Base-by-base conservation (phyloP, 2,888 invertebrate genomes). In the Leucozona laternaria region DNA sequence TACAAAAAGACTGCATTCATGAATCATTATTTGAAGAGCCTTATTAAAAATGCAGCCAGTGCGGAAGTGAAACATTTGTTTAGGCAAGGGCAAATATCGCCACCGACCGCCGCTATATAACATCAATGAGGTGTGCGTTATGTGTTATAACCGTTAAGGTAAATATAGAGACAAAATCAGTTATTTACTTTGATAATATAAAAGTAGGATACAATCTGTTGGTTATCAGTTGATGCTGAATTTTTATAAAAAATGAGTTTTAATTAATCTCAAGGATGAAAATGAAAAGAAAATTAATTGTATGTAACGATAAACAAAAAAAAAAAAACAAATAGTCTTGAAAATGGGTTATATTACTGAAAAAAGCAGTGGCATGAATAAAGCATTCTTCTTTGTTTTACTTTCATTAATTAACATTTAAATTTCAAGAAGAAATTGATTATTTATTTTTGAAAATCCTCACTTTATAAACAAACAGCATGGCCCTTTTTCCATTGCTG, bases 21-120 rank as follows among this genome's bases (percentile, higher is more conserved):
- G 75, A 80, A 72, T 79, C 72, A 60, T 48, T 22, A n/a, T 43
- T 58, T 66, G 20, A 50, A 73, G 37, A 73, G 34, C 40, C 40
- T 77, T 40, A 48, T 48, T 48, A n/a, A 48, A 20, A 31, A 48
- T 45, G 66, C 15, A n/a, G 45, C 34, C 48, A 17, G 31, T 48
- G 58, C 25, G 31, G 60, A 70, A 50, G 34, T 25, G 25, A 22
- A 28, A 50, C 31, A 73, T 73, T 72, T 60, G n/a, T 13, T 40
- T 25, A 40, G 15, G 15, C 53, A 57, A 50, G 15, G 37, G 22
- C 15, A 40, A 22, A 34, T 17, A 5, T 2, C 11, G 28, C 4
- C 20, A 8, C 4, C 40, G 31, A 0, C 7, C 7, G 34, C 34
- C 25, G 25, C 7, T 15, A n/a, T n/a, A n/a, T n/a, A n/a, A 8